These are phyloP conservation scores for Varanus salvator DNA, from an alignment of 2,113 vertebrate species.

Conservation along the genomic window DNA sequence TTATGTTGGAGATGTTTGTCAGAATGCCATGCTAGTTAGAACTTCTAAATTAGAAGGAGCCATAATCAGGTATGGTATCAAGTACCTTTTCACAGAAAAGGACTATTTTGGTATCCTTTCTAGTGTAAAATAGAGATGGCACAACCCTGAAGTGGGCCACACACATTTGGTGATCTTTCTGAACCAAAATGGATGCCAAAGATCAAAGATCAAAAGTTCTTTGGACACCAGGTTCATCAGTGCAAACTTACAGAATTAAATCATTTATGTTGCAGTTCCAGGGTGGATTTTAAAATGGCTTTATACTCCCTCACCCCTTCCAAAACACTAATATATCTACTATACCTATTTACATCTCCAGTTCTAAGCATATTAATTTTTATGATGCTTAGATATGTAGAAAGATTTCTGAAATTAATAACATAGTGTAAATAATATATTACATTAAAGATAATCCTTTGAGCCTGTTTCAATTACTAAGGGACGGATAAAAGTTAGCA, in stretches of 20 bases:
- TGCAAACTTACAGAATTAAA: not conserved
- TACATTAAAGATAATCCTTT: not conserved
- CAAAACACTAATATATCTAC: not conserved
- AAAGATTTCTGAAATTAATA: not conserved
- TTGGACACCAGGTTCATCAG: not conserved
- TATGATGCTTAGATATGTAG: not conserved
- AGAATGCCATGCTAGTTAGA: not conserved
- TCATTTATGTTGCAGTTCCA: not conserved
- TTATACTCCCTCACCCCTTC: not conserved
- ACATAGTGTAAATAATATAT: not conserved
- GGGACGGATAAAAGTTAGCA: not conserved
- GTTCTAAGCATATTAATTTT: not conserved
- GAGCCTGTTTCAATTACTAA: not conserved
- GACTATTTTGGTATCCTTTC: not conserved
- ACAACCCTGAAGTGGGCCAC: not conserved
- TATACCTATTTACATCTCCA: not conserved
- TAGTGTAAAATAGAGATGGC: not conserved
- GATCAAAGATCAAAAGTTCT: not conserved
- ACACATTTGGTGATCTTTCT: not conserved
- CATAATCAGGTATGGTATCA: not conserved
- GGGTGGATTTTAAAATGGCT: not conserved
- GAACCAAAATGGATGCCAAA: not conserved
- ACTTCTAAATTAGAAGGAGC: not conserved
- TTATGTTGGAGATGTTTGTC: not conserved
- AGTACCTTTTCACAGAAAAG: not conserved